Evolutionary conservation across 2,888 invertebrate species (phyloP), one percentile per base, ranked within the genome.

Genomic region (Scaptomyza parva): DNA sequence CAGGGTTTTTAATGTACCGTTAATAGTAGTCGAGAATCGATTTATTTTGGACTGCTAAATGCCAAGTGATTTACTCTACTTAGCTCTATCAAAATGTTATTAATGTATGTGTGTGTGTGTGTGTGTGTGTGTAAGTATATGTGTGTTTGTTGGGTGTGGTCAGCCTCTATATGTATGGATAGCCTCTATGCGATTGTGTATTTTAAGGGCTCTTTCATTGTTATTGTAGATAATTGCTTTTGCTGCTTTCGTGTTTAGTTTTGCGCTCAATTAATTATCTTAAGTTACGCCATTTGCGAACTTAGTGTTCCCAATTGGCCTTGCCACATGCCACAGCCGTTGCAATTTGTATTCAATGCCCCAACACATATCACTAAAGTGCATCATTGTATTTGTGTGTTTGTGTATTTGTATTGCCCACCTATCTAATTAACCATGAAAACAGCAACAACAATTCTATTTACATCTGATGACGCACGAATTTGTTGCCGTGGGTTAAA

Each of bases 191-290:
- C 51, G 11, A 54, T n/a, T 58, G 24, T 14, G 9, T 44, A 37
- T 58, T 51, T 22, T 45, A 3, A 3, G 7, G 2, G n/a, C 22
- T 17, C 37, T 37, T 37, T 8, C 35, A 50, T 77, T 78, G 75
- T 71, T 84, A 65, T 84, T 78, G 79, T 70, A 75, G 83, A 87
- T 87, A 87, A 86, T 84, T 87, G 88, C 83, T 79, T 82, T 82
- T 76, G 77, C 61, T 63, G 69, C 62, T 84, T 48, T 85, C 76
- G 68, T 82, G 88, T 87, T 85, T 78, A 70, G 83, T 66, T 86
- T 83, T 69, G 80, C 75, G 78, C 84, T 86, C 83, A 88, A 84
- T 84, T 84, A 88, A 84, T 84, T 88, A 88, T 86, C 83, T 80
- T 70, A 86, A 84, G 80, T 80, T 82, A 44, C 62, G 70, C 82